Conservation (phyloP, 2,888 invertebrate genomes). For the Scrobipalpa atriplicella region DNA sequence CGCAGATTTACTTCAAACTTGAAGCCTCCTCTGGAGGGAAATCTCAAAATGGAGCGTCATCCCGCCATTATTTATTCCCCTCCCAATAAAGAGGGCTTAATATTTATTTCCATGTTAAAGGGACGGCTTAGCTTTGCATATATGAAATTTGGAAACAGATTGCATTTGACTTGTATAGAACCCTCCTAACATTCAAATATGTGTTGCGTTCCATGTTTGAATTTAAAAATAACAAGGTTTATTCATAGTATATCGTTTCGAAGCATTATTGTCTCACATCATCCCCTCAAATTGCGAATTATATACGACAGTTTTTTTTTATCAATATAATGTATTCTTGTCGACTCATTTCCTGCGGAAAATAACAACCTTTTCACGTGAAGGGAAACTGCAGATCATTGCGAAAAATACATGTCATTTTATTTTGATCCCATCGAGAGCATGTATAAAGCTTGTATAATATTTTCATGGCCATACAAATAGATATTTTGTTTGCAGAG, state of each 20-base stretch:
- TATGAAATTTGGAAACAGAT: conserved; percentile 25
- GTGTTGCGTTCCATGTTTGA: conserved; percentile 10
- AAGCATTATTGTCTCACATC: neutral
- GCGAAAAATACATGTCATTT: conserved; percentile 44
- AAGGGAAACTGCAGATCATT: conserved; percentile 42
- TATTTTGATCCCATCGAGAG: conserved; percentile 37
- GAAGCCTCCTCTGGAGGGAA: conserved; percentile 67
- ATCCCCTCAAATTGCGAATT: conserved; percentile 1
- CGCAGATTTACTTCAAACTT: conserved; percentile 79
- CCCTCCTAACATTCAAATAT: conserved; percentile 5
- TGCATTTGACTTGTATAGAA: neutral
- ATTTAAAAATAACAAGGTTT: neutral
- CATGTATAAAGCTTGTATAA: neutral
- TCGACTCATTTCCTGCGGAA: conserved; percentile 7
- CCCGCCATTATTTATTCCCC: conserved; percentile 59
- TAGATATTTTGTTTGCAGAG: no score
- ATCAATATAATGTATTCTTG: conserved; percentile 1
- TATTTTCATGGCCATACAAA: no score
- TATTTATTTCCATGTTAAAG: conserved; percentile 26
- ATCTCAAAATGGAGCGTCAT: conserved; percentile 71
- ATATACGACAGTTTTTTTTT: conserved; percentile 5
- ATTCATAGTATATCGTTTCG: neutral
- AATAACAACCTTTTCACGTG: conserved; percentile 15
- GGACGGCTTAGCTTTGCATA: conserved; percentile 24
- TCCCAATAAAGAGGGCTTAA: conserved; percentile 41